A percentile compares a stretch with the other conserved stretches of the same genome.
Evolutionary conservation across 2,888 invertebrate species (phyloP).

Genomic region (Eupithecia abbreviata): DNA sequence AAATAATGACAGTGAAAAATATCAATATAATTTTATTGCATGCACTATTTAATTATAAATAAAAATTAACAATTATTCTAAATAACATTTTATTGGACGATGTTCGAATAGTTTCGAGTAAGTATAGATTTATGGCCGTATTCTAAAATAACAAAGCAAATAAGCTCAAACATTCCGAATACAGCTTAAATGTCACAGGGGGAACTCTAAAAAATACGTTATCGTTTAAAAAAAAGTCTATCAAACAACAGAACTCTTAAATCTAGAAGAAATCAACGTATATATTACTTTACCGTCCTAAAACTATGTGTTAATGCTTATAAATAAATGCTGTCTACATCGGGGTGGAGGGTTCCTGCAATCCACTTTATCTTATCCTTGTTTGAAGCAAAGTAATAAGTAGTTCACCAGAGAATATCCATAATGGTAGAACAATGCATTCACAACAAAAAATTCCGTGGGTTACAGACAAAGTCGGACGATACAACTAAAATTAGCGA

Average conservation of each 20-base stretch:
- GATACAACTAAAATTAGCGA: constrained; percentile 49
- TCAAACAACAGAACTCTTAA: constrained; percentile 76
- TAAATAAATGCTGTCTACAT: constrained; percentile 79
- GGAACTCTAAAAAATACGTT: constrained; percentile 47
- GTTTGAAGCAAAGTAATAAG: not conserved
- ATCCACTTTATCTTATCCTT: constrained; percentile 34
- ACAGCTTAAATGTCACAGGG: constrained; percentile 48
- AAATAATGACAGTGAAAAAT: constrained; percentile 69
- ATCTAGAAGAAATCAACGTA: constrained; percentile 80
- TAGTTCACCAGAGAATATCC: not conserved
- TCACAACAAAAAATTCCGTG: constrained; percentile 32
- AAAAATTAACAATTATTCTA: constrained; percentile 74
- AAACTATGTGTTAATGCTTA: constrained; percentile 77
- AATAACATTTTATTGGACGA: constrained; percentile 75
- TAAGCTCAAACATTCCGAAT: constrained; percentile 1
- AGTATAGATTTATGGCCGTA: constrained; percentile 44
- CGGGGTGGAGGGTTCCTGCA: constrained; percentile 56
- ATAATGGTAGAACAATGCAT: not conserved
- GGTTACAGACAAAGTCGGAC: constrained; percentile 53
- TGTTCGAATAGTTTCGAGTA: constrained; percentile 44
- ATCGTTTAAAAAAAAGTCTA: constrained; percentile 58
- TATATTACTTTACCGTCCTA: constrained; percentile 83
- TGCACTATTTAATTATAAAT: constrained; percentile 65
- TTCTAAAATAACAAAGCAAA: constrained; percentile 1
- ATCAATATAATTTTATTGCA: constrained; percentile 80